Evolutionary conservation across 2,113 vertebrate species (phyloP), one percentile per base, ranked within the genome.

Genomic region (Rhagologus leucostigma): DNA sequence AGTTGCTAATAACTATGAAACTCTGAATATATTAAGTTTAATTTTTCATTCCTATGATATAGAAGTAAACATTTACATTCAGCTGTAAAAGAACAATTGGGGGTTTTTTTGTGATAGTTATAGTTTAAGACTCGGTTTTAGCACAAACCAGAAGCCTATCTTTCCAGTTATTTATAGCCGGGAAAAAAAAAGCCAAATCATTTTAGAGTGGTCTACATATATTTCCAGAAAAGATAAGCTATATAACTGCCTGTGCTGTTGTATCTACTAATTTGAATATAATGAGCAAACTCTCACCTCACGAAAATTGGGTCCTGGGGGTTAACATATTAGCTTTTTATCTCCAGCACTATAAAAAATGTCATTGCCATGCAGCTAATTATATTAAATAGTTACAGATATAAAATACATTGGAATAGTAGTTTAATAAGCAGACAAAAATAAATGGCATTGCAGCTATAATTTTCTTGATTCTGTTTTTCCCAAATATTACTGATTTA

Each of bases 11-110:
- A 95, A 80, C 2, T 1, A 62, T 95, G 80, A 80, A 95, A 52
- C 64, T 93, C 69, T 85, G 84, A 96, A 81, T 95, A 94, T 76
- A 93, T 96, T 95, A 93, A 69, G 50, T 56, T 92, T 92, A 93
- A 84, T 94, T 80, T 93, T 95, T 94, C 73, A 87, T 95, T 94
- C 42, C 50, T 70, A 20, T 80, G 80, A 79, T 91, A 71, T 60
- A 81, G 82, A 96, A 87, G 87, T 90, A 97, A 97, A 97, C 93
- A 96, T 94, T 97, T 90, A 86, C 55, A 79, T 94, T 94, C 55
- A 23, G 32, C 73, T 96, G 26, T 71, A 80, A 94, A 92, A 88
- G 60, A 85, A 60, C 81, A 86, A 32, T 47, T 90, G 47, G 29
- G 52, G 27, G 3, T 93, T 90, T 62, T 73, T 78, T 42, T 94